These are phyloP conservation scores for Scolopax mira DNA, from an alignment of 2,113 vertebrate species.

Conservation along the genomic window DNA sequence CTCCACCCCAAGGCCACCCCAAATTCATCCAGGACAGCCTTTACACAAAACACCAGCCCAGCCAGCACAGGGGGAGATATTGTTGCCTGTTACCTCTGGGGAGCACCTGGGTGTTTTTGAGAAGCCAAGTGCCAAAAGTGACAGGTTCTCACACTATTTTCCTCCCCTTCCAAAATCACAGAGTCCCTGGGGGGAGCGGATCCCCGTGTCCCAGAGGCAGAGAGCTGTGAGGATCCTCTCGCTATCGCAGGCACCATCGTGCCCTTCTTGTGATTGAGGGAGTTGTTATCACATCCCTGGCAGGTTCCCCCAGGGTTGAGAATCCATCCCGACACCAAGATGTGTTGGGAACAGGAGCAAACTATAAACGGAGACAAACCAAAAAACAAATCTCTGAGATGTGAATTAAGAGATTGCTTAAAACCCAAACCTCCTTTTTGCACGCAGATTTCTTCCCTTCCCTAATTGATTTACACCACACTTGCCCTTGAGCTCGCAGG, in stretches of 20 bases:
- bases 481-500: not conserved
- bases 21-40: not conserved
- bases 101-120: not conserved
- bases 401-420: not conserved
- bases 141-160: not conserved
- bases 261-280: slow-evolving; percentile 37
- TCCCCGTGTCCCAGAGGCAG: not conserved
- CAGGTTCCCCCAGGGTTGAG: slow-evolving; percentile 25
- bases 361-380: slow-evolving; percentile 25
- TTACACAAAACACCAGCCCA: not conserved
- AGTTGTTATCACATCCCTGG: slow-evolving; percentile 47
- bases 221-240: not conserved
- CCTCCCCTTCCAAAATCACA: not conserved
- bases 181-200: fast-evolving
- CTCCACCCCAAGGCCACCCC: not conserved
- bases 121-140: not conserved
- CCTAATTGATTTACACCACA: not conserved
- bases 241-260: not conserved
- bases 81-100: not conserved
- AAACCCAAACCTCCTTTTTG: not conserved
- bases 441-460: not conserved
- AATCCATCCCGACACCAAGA: slow-evolving; percentile 9
- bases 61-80: not conserved
- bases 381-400: not conserved
- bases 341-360: slow-evolving; percentile 9